These are phyloP conservation scores for Embidobia sp. DNA, from an alignment of 2,888 invertebrate species.

Conservation along the genomic window DNA sequence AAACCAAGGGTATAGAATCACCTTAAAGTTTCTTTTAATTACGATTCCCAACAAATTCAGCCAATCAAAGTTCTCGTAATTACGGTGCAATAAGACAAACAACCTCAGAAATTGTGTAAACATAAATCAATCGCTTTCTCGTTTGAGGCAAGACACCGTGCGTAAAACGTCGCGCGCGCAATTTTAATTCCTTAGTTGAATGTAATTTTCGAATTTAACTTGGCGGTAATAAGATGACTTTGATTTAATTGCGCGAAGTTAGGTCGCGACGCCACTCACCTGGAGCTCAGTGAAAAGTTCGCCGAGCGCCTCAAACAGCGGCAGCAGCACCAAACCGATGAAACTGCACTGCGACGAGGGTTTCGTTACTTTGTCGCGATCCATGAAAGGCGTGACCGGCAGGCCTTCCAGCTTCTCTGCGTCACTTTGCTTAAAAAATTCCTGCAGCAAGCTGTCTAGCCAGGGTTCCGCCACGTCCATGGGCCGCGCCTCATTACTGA, in stretches of 20 bases:
- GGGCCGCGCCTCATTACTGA: slow-evolving; percentile 91
- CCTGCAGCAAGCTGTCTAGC: slow-evolving; percentile 88
- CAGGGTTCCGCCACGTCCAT: slow-evolving; percentile 92
- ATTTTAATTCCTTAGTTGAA: slow-evolving; percentile 31
- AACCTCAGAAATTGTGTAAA: too few species aligned
- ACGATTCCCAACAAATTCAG: too few species aligned
- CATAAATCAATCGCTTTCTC: too few species aligned
- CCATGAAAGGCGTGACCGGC: slow-evolving; percentile 93
- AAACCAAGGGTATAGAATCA: too few species aligned
- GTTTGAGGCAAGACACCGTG: too few species aligned
- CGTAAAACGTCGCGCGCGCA: too few species aligned
- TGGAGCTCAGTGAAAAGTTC: slow-evolving; percentile 88
- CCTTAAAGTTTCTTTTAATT: too few species aligned
- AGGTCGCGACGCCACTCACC: slow-evolving; percentile 80
- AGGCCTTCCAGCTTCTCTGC: slow-evolving; percentile 91
- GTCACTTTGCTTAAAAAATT: slow-evolving; percentile 91
- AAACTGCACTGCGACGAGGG: slow-evolving; percentile 92
- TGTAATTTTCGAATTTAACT: slow-evolving; percentile 38
- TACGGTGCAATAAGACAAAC: too few species aligned
- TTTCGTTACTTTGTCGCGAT: slow-evolving; percentile 91
- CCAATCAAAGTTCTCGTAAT: too few species aligned
- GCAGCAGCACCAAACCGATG: slow-evolving; percentile 90
- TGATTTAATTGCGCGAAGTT: slow-evolving; percentile 35
- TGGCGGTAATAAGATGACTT: slow-evolving; percentile 31
- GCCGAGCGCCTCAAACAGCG: slow-evolving; percentile 90